A percentile compares a stretch with the other conserved stretches of the same genome.
Evolutionary conservation across 2,113 vertebrate genomes (phyloP).

Genomic region (Protomyctophum bolini): DNA sequence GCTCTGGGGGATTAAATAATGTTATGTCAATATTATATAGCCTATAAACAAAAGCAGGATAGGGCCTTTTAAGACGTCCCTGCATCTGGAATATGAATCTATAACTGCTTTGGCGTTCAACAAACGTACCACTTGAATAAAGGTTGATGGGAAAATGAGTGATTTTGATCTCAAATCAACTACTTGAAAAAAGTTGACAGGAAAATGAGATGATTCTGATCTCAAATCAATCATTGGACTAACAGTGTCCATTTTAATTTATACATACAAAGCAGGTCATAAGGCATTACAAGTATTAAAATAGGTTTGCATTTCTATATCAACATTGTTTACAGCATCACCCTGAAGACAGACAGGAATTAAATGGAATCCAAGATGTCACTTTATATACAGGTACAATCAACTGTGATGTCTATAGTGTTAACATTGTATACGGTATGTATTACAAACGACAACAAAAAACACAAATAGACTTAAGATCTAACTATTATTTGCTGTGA

Average conservation of each 20-base stretch:
- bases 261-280: conserved; percentile 75
- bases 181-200: not conserved
- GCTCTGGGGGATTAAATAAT: too few species aligned
- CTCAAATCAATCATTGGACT: conserved; percentile 50
- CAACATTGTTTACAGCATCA: conserved; percentile 60
- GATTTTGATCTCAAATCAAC: conserved; percentile 28
- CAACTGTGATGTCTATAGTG: conserved; percentile 35
- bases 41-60: too few species aligned
- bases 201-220: not conserved
- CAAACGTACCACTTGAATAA: conserved; percentile 1
- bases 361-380: conserved; percentile 51
- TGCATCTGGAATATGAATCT: too few species aligned
- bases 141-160: conserved; percentile 6
- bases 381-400: conserved; percentile 63
- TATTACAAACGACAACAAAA: conserved; percentile 18
- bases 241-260: conserved; percentile 72
- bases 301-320: conserved; percentile 74
- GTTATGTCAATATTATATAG: too few species aligned
- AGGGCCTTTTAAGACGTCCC: too few species aligned
- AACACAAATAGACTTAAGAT: not conserved
- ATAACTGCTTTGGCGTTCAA: too few species aligned
- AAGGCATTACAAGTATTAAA: conserved; percentile 72
- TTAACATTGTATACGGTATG: conserved; percentile 14
- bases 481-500: conserved; percentile 7
- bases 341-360: conserved; percentile 50